Evolutionary conservation across 2,888 invertebrate genomes (phyloP).

Genomic region (Aplocera efformata): DNA sequence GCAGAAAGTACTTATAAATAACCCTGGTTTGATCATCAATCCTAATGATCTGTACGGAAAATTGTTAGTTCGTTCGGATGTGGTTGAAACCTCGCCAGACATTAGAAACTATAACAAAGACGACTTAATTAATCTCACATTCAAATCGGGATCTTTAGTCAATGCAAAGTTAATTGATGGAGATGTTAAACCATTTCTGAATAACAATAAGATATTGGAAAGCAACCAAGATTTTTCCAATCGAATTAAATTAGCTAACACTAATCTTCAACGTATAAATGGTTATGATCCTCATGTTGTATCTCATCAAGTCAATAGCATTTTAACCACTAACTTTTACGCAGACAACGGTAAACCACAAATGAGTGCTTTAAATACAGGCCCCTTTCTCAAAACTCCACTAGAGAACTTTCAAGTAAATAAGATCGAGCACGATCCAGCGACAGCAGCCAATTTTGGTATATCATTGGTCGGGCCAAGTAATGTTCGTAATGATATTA

Average conservation of each 20-base stretch:
- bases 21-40: slow-evolving; percentile 38
- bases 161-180: slow-evolving; percentile 45
- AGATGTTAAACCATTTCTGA: no score
- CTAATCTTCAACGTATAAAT: no score
- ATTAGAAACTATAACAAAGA: slow-evolving; percentile 40
- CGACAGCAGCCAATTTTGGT: not conserved
- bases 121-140: slow-evolving; percentile 42
- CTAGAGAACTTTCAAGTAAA: no score
- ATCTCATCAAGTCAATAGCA: no score
- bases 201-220: slow-evolving; percentile 14
- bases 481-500: slow-evolving; percentile 9
- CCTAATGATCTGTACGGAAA: slow-evolving; percentile 43
- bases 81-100: slow-evolving; percentile 44
- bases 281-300: no score
- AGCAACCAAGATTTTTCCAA: slow-evolving; percentile 8
- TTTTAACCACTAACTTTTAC: no score
- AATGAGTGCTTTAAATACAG: no score
- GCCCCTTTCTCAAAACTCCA: no score
- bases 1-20: slow-evolving; percentile 32
- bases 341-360: no score
- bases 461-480: slow-evolving; percentile 7
- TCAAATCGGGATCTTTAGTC: slow-evolving; percentile 44
- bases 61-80: slow-evolving; percentile 39
- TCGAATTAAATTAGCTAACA: not conserved
- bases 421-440: not conserved